Conservation (phyloP, 2,888 invertebrate species). For the Dynastes maya region DNA sequence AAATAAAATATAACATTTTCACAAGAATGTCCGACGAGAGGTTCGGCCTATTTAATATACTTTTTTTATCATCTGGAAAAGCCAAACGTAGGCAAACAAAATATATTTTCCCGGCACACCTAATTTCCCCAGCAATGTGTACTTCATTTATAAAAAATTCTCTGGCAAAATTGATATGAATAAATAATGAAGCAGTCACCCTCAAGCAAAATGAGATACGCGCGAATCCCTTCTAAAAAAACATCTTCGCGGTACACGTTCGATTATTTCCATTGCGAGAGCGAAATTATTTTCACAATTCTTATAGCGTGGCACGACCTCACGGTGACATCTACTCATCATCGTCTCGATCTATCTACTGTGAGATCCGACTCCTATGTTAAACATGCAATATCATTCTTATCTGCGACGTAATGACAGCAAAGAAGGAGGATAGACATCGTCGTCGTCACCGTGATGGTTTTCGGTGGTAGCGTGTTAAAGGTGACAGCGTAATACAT, state of each 20-base stretch:
- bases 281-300: constrained; percentile 22
- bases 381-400: constrained; percentile 47
- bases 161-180: too few species aligned
- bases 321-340: constrained; percentile 14
- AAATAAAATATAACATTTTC: too few species aligned
- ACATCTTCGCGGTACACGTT: not conserved
- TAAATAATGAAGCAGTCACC: too few species aligned
- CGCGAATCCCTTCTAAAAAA: too few species aligned
- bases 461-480: constrained; percentile 42
- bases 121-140: too few species aligned
- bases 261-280: constrained; percentile 10
- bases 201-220: too few species aligned
- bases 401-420: constrained; percentile 44
- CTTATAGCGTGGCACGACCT: not conserved
- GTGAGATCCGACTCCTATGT: constrained; percentile 34
- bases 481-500: constrained; percentile 45
- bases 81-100: too few species aligned
- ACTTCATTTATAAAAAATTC: too few species aligned
- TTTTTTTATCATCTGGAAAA: too few species aligned
- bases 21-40: too few species aligned
- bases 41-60: too few species aligned
- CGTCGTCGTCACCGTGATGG: constrained; percentile 37
- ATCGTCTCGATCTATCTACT: constrained; percentile 23
- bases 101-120: too few species aligned
- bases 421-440: constrained; percentile 17